phyloP scores from a whole-genome alignment of 2,888 invertebrate species.

The Achlya flavicornis region DNA sequence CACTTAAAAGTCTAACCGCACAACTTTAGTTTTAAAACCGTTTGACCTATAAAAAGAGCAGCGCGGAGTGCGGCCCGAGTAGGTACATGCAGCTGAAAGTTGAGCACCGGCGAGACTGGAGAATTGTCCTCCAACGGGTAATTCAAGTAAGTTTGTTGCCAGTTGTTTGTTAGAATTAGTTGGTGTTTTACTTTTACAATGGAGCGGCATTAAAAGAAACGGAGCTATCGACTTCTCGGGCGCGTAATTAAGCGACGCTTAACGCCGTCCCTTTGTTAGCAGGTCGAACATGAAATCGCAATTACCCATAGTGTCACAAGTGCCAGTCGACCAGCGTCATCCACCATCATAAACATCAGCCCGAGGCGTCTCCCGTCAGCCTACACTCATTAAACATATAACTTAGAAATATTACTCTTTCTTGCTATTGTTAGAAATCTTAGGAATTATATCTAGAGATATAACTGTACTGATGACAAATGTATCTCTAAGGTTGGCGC shows the following conservation, averaged over 20 bases:
- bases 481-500: too few relatives aligned
- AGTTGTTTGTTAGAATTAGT: conserved; percentile 32
- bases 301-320: background rate
- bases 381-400: too few relatives aligned
- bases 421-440: too few relatives aligned
- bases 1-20: conserved; percentile 58
- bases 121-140: conserved; percentile 35
- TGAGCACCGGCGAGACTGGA: conserved; percentile 12
- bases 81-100: too few relatives aligned
- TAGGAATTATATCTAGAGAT: too few relatives aligned
- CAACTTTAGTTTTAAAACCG: conserved; percentile 55
- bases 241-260: background rate
- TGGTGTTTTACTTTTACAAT: conserved; percentile 18
- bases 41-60: conserved; percentile 52
- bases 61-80: conserved; percentile 8
- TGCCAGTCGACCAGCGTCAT: background rate
- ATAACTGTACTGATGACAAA: too few relatives aligned
- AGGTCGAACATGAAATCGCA: background rate
- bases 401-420: too few relatives aligned
- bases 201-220: conserved; percentile 1
- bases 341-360: background rate
- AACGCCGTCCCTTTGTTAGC: background rate
- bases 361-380: background rate
- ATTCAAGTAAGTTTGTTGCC: conserved; percentile 35
- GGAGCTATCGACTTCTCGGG: background rate